These are phyloP conservation scores for Chaetoderma sp. DNA, from an alignment of 2,888 invertebrate species.

Conservation along the genomic window DNA sequence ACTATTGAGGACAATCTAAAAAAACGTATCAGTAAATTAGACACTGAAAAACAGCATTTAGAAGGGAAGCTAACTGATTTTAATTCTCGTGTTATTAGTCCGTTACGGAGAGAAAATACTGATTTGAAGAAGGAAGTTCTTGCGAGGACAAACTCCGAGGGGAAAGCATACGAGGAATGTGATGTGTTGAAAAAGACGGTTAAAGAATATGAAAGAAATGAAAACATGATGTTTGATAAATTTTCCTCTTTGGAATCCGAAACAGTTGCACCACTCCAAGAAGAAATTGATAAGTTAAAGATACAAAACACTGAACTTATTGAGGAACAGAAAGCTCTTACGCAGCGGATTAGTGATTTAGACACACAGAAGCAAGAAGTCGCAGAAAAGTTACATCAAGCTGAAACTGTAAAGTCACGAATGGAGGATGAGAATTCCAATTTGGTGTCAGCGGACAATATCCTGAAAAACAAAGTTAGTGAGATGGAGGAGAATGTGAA, in stretches of 20 bases:
- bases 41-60: conserved; percentile 19
- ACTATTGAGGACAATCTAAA: conserved; percentile 42
- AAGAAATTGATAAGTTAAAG: too few relatives aligned
- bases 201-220: conserved; percentile 7
- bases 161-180: not conserved
- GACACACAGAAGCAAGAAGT: not conserved
- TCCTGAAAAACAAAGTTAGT: conserved; percentile 1
- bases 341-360: not conserved
- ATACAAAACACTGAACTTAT: conserved; percentile 7
- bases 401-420: too few relatives aligned
- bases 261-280: too few relatives aligned
- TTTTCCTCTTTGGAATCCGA: conserved; percentile 13
- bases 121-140: not conserved
- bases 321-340: not conserved
- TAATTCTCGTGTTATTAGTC: not conserved
- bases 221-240: not conserved
- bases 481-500: not conserved
- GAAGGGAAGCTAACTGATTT: conserved; percentile 14
- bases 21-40: conserved; percentile 23
- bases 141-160: not conserved
- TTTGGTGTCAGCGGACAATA: too few relatives aligned
- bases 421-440: too few relatives aligned
- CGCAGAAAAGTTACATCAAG: too few relatives aligned
- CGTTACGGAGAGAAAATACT: conserved; percentile 9
- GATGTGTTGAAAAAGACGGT: not conserved